Percentiles rank a stretch among this genome's conserved stretches.
Evolutionary conservation across 2,888 invertebrate species (phyloP).

Genomic region (Xestia xanthographa): DNA sequence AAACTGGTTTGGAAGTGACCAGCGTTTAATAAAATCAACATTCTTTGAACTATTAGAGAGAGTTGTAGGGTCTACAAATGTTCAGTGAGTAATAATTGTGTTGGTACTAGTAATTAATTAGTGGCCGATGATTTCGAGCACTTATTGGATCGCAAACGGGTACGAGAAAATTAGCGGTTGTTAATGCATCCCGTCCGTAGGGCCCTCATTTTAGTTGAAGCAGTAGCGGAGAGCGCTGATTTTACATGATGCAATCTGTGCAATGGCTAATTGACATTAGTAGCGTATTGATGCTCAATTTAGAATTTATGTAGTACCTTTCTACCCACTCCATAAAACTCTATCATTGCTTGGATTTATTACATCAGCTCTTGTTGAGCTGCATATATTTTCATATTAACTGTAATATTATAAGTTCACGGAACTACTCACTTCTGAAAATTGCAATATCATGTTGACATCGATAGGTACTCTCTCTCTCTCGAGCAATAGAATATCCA

Average conservation of each 20-base stretch:
- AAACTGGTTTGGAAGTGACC: constrained; percentile 71
- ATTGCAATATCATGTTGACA: background rate
- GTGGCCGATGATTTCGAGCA: constrained; percentile 70
- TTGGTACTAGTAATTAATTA: constrained; percentile 73
- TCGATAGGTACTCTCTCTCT: background rate
- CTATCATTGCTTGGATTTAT: background rate
- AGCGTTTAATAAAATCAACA: constrained; percentile 77
- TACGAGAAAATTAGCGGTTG: constrained; percentile 65
- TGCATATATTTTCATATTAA: background rate
- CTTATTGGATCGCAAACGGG: constrained; percentile 64
- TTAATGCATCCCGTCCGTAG: constrained; percentile 61
- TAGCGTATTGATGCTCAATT: constrained; percentile 3
- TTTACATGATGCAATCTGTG: constrained; percentile 41
- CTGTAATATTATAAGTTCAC: background rate
- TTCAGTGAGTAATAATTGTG: constrained; percentile 71
- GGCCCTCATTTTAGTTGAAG: constrained; percentile 47
- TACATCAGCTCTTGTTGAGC: too few species aligned
- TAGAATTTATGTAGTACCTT: background rate
- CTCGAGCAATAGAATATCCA: background rate
- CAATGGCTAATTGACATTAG: constrained; percentile 24
- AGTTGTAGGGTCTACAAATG: constrained; percentile 70
- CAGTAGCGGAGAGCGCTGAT: constrained; percentile 25
- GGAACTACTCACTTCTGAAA: background rate
- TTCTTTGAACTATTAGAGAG: constrained; percentile 77
- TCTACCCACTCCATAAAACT: background rate